Evolutionary conservation across 2,113 vertebrate species (phyloP), one percentile per base, ranked within the genome.

Genomic region (Hydropotes inermis): DNA sequence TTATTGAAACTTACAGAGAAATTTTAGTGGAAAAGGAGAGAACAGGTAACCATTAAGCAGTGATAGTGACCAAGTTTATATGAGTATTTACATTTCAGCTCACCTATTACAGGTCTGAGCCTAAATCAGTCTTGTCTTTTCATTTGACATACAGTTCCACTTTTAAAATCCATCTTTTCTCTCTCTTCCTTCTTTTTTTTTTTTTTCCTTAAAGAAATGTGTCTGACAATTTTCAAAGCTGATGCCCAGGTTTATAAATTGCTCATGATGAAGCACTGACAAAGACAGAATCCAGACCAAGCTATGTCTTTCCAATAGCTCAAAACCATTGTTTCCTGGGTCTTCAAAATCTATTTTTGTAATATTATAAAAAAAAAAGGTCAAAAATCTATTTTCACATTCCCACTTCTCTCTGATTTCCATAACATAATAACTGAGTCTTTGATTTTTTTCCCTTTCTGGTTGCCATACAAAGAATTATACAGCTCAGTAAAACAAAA

Each of bases 401-500:
- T 81, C 55, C 16, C 43, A 43, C 43, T 96, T 92, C 45, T 83
- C n/a, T 98, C 76, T 95, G 85, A 90, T 87, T 96, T 98, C 52
- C 52, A 96, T 17, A 95, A 76, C 39, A 93, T 39, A 91, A 43
- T 52, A 60, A 61, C 5, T 1, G 5, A 86, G 45, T 60, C 88
- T 98, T 98, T 97, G 92, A 94, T 93, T 91, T 76, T 94, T 76
- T 15, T 0, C 85, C 70, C 91, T 95, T 88, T 85, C 52, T 60
- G 58, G 86, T 95, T 93, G 45, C 93, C 45, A 30, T 89, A 94
- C 91, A 94, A 97, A 98, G 99, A 99, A 99, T 98, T 98, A 98
- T 98, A 98, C 98, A 97, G 98, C 95, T 98, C 98, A 98, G 98
- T 99, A 99, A 99, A 99, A 99, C 54, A 61, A 95, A 97, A 95